These are phyloP conservation scores for Intellagama lesueurii DNA, from an alignment of 2,797 vertebrate genomes.

Conservation along the genomic window DNA sequence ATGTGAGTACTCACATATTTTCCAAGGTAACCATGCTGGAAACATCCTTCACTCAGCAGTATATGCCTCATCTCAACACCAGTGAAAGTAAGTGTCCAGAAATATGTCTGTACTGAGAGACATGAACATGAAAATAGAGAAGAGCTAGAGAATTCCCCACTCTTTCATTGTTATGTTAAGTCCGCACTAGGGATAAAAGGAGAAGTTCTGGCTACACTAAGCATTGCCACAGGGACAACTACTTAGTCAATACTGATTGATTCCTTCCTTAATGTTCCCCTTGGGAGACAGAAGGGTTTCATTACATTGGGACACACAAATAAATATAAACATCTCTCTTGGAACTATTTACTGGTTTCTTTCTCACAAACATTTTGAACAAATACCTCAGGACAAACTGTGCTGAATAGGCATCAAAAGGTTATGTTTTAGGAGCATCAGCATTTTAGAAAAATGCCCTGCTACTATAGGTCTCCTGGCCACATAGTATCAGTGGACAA, in stretches of 20 bases:
- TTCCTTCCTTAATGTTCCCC: background rate
- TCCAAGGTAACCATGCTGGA: background rate
- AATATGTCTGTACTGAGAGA: background rate
- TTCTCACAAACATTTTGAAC: background rate
- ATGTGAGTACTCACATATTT: background rate
- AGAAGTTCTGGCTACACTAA: background rate
- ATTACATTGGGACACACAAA: background rate
- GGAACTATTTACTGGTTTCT: background rate
- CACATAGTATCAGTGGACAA: background rate
- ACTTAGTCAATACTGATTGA: slow-evolving; percentile 24
- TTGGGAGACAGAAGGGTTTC: background rate
- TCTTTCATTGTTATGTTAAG: background rate
- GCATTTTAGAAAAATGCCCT: background rate
- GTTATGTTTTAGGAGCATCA: background rate
- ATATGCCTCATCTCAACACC: background rate
- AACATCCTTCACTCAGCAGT: background rate
- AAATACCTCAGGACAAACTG: background rate
- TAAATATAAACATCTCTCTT: background rate
- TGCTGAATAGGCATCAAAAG: background rate
- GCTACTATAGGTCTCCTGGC: background rate
- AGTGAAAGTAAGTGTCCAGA: background rate
- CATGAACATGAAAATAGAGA: background rate
- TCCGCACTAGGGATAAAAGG: background rate
- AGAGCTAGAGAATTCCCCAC: background rate
- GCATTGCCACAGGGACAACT: background rate